These are phyloP conservation scores for Spisula solida DNA, from an alignment of 2,888 invertebrate genomes.

Conservation along the genomic window DNA sequence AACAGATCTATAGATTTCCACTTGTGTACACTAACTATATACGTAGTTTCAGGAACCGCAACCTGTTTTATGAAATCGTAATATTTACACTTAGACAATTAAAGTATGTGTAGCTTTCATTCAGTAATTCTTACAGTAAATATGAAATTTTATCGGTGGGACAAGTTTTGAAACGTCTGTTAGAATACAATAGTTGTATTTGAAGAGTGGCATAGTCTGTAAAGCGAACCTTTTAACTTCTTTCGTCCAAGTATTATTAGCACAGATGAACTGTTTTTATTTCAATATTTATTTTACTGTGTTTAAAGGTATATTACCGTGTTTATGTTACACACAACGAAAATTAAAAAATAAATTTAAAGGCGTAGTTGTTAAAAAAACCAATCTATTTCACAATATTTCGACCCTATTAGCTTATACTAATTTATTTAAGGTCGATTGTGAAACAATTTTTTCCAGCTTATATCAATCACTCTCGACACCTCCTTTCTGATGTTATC, in stretches of 20 bases:
- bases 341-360: not conserved
- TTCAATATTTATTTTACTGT: not conserved
- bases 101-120: conserved; percentile 2
- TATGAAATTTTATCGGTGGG: not conserved
- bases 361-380: no score
- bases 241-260: not conserved
- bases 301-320: not conserved
- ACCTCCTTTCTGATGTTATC: no score
- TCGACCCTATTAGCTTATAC: no score
- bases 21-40: no score
- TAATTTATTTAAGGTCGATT: no score
- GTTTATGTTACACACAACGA: not conserved
- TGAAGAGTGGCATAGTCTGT: not conserved
- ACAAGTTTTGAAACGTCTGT: not conserved
- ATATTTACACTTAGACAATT: not conserved
- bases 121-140: conserved; percentile 7
- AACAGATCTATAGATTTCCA: not conserved
- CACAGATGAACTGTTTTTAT: not conserved
- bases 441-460: no score
- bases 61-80: not conserved
- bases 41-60: not conserved
- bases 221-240: not conserved
- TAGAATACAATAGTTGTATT: not conserved
- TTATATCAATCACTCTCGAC: no score
- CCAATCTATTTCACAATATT: no score